A percentile compares a stretch with the other conserved stretches of the same genome.
These are phyloP conservation scores for Trachymyrmex cornetzi DNA, from an alignment of 1,140 invertebrate species.

Conservation along the genomic window DNA sequence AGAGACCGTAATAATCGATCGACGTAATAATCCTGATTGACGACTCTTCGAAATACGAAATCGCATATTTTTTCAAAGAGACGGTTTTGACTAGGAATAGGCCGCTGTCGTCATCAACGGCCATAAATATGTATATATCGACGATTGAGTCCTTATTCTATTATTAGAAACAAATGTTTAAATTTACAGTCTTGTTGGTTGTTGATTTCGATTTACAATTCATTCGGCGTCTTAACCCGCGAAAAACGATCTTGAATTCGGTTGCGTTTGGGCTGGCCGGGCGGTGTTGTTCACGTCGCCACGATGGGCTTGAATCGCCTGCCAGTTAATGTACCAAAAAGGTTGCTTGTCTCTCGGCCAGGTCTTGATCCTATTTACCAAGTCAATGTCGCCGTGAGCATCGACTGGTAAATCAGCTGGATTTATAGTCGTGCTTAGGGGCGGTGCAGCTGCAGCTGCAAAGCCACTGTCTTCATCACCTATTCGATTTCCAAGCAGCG, in stretches of 20 bases:
- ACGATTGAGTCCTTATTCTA: background rate
- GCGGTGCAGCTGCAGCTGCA: background rate
- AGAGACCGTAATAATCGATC: constrained; percentile 21
- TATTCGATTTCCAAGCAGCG: constrained; percentile 7
- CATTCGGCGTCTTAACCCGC: constrained; percentile 8
- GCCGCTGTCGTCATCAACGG: constrained; percentile 33
- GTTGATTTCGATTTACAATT: background rate
- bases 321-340: constrained; percentile 88
- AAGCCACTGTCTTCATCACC: background rate
- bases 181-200: constrained; percentile 55
- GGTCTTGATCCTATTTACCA: constrained; percentile 85
- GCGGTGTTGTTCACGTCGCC: constrained; percentile 45
- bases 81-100: constrained; percentile 50
- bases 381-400: constrained; percentile 84
- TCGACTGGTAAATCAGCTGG: constrained; percentile 84
- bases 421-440: constrained; percentile 17
- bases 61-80: background rate
- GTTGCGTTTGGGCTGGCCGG: constrained; percentile 5
- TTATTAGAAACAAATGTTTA: constrained; percentile 14
- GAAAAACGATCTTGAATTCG: constrained; percentile 24
- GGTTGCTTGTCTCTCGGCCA: constrained; percentile 87
- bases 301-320: constrained; percentile 84
- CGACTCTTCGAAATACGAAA: background rate
- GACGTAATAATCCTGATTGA: constrained; percentile 33
- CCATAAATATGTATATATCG: background rate